Evolutionary conservation across 37 sponge, comb jelly and placozoan species (phyloP), one percentile per base, ranked within the genome.

Genomic region (Spongilla lacustris): DNA sequence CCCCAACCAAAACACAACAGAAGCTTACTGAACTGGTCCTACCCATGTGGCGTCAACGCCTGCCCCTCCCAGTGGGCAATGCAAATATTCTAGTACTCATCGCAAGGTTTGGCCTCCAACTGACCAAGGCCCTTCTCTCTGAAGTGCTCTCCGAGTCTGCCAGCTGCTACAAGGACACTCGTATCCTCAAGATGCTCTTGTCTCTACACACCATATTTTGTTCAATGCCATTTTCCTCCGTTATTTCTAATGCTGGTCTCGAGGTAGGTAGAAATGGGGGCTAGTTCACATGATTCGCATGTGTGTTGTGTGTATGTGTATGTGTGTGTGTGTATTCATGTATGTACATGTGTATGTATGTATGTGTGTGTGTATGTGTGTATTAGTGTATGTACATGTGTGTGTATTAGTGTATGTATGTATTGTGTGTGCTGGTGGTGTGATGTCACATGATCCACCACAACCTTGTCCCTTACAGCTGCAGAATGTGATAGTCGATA

Each of bases 151-250:
- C 37, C 14, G 76, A 80, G 34, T 81, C 81, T 10, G 67, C 46
- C 58, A 85, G 70, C 71, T 81, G 84, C 78, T 81, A 79, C 32
- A 33, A 82, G 23, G 92, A 92, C 68, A 88, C 81, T 22, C 77
- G 92, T 66, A 67, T 88, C 36, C 77, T 86, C n/a, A 26, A 58
- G 4, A 48, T 81, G 0, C 70, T 92, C 33, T 49, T 92, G 28
- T 37, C 74, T 6, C 58, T 92, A 0, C 92, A 92, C 70, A 84
- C 73, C 66, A 88, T 92, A n/a, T n/a, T 92, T 31, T 92, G 89
- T 48, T 92, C 92, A 23, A 71, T 82, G 33, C 92, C 88, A n/a
- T 75, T 81, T 37, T 92, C 88, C 41, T 58, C 84, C 6, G 78
- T 88, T 38, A 76, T 88, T 67, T 80, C 87, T 12, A 69, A 36